Base-by-base conservation (phyloP, 2,888 invertebrate species). In the Cephalotes varians region DNA sequence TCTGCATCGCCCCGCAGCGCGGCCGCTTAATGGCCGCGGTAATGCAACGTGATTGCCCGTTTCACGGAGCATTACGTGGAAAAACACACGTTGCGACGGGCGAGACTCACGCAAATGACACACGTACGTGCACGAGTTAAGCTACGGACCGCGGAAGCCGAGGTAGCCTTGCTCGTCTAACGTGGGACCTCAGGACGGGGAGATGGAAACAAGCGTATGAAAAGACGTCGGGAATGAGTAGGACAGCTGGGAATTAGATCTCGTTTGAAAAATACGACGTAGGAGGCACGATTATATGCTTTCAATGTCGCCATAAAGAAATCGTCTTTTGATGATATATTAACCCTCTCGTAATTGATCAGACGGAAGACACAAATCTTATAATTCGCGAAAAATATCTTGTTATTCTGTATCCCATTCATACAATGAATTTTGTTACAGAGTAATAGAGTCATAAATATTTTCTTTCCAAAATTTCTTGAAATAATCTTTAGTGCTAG, bases 31-130 rank as follows among this genome's bases (percentile, higher is more conserved):
- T 85, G 85, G 83, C 69, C 71, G 87, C 88, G 88, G 85, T 88
- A 90, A 88, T 87, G 85, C 86, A 85, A 82, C 84, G 83, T 88
- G 91, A 91, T 90, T 90, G 90, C 86, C 86, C 85, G 88, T 90
- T 91, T 90, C 88, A 90, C 86, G 91, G 88, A 81, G 86, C 90
- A 90, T 90, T 90, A 90, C 89, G 86, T 86, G 87, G 86, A 90
- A 90, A 91, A 90, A 88, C 79, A 83, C 84, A 86, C 83, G 87
- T 86, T 85, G 82, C 81, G 56, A 82, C 77, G 76, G 54, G 60
- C 60, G 81, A 62, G 79, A 86, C 67, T 86, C 86, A 86, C 82
- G 87, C 86, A 84, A 87, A 84, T 82, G 84, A 84, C 86, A 83
- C 84, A 73, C 76, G 80, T 80, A 83, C 85, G 79, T 80, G 83